Base-by-base conservation (phyloP, 2,888 invertebrate species). In the Mycogona germanica region DNA sequence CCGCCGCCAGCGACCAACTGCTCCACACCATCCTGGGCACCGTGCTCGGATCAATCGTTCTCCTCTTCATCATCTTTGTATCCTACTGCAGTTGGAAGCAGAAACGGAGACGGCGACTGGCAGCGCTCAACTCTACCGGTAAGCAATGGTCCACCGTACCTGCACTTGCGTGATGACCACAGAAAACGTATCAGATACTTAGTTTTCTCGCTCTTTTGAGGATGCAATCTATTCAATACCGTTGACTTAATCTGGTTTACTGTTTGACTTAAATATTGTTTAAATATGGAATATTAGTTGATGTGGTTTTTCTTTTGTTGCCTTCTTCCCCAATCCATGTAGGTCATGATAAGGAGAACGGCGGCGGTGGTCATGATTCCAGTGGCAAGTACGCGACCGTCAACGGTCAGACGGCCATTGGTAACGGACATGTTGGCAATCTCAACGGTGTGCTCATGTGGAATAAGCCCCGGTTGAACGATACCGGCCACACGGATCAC, bases 51-150 rank as follows among this genome's bases (percentile, higher is more conserved):
- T 75, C 74, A 3, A 66, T 64, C 30, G 59, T 75, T 37, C 67
- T 74, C 9, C 62, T 76, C 9, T 60, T 78, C 64, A 81, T 82
- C 72, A 79, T 81, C 75, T 79, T 81, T 47, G 80, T 80, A 69
- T 70, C 81, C 62, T 54, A 54, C 30, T 54, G 54, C 42, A 40
- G 23, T 14, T 49, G 49, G 48, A 54, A 54, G 17, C 54, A 54
- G 32, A 35, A 40, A 37, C 25, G 40, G 29, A 37, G 50, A 1
- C 50, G 40, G 29, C 25, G 29, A 50, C n/a, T n/a, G n/a, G n/a
- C n/a, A n/a, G n/a, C n/a, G n/a, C n/a, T n/a, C n/a, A n/a, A n/a
- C n/a, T n/a, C n/a, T n/a, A n/a, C n/a, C n/a, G n/a, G n/a, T n/a
- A n/a, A n/a, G n/a, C n/a, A n/a, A n/a, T n/a, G n/a, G n/a, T n/a